A percentile compares a stretch with the other conserved stretches of the same genome.
phyloP scores from a whole-genome alignment of 2,888 invertebrate species.

The Drosophila neotestacea region DNA sequence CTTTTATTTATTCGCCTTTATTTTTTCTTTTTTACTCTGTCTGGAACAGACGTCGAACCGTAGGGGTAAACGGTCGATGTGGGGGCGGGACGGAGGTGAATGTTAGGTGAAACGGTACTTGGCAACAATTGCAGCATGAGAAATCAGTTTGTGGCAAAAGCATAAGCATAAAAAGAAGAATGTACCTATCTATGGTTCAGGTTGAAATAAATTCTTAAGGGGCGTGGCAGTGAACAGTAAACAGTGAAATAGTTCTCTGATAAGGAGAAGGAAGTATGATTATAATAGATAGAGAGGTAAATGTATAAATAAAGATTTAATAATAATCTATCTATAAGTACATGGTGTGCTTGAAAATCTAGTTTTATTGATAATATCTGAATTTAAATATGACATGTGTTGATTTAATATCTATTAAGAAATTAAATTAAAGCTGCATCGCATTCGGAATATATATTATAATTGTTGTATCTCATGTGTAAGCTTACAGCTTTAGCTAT shows the following conservation, averaged over 20 bases:
- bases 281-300: neutral
- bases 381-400: too few species aligned
- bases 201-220: constrained; percentile 60
- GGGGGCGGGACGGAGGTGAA: neutral
- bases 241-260: neutral
- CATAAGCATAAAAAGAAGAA: constrained; percentile 44
- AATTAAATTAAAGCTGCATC: too few species aligned
- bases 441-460: neutral
- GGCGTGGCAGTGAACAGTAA: neutral
- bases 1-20: neutral
- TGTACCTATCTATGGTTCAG: constrained; percentile 42
- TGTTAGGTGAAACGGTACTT: constrained; percentile 67
- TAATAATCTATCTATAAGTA: neutral
- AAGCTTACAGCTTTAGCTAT: too few species aligned
- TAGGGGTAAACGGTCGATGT: neutral
- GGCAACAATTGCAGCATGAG: constrained; percentile 78
- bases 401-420: too few species aligned
- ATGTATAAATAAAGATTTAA: neutral
- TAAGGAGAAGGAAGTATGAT: neutral
- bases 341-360: neutral
- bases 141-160: constrained; percentile 62
- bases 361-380: too few species aligned
- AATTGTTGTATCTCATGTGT: neutral
- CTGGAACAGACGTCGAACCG: constrained; percentile 16
- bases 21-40: neutral